Evolutionary conservation across 2,888 invertebrate genomes (phyloP).

Genomic region (Patella caerulea): DNA sequence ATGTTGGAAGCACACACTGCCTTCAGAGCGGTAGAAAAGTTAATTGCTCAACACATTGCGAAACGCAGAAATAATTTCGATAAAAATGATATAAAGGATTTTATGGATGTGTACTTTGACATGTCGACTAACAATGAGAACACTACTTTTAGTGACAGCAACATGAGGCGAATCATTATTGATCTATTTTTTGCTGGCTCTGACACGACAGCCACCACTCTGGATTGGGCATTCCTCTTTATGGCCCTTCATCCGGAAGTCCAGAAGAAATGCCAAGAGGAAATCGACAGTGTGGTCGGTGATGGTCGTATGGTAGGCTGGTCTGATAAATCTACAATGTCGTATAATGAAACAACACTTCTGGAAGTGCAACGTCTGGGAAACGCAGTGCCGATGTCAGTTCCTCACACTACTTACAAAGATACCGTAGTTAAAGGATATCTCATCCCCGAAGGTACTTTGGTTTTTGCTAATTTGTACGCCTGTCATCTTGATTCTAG

Average conservation of each 20-base stretch:
- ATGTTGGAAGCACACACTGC: constrained; percentile 21
- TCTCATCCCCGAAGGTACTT: not conserved
- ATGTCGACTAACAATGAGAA: not conserved
- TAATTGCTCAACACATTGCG: not conserved
- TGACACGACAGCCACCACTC: not conserved
- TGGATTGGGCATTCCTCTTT: not conserved
- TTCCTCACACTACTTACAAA: not conserved
- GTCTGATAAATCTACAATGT: not conserved
- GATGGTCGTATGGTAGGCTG: not conserved
- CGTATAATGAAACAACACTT: not conserved
- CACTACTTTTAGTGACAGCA: not conserved
- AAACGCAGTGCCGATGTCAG: not conserved
- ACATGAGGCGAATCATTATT: not conserved
- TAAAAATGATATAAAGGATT: constrained; percentile 32
- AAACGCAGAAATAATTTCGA: constrained; percentile 37
- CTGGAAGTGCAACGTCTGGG: not conserved
- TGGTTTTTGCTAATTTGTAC: not conserved
- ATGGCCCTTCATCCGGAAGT: not conserved
- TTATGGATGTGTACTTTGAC: constrained; percentile 39
- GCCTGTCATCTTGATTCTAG: not conserved
- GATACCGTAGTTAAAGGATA: not conserved
- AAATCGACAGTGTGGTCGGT: not conserved
- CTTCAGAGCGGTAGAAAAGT: not conserved
- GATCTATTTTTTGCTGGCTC: not conserved
- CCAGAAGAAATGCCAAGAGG: not conserved